Conservation (phyloP, 2,113 vertebrate species). For the Cololabis saira region DNA sequence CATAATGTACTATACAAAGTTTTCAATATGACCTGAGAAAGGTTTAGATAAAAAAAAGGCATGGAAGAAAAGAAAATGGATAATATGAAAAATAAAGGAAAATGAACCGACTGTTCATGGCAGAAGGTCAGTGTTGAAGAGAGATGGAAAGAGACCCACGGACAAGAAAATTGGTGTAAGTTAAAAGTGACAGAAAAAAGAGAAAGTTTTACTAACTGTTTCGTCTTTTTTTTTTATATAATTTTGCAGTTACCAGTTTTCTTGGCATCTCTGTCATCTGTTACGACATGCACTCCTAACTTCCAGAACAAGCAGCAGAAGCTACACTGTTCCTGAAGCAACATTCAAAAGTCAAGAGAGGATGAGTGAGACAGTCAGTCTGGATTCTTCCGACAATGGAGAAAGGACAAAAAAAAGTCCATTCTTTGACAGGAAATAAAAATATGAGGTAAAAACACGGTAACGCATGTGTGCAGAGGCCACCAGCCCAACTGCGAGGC, state of each 20-base stretch:
- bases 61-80: background rate
- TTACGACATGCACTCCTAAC: too few species aligned
- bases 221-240: background rate
- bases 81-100: slow-evolving; percentile 11
- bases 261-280: too few species aligned
- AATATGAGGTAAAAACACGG: too few species aligned
- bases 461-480: background rate
- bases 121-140: slow-evolving; percentile 27
- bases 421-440: too few species aligned
- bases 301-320: too few species aligned
- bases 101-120: background rate
- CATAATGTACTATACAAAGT: slow-evolving; percentile 9
- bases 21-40: slow-evolving; percentile 13
- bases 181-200: background rate
- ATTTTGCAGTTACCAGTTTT: background rate
- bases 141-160: slow-evolving; percentile 17
- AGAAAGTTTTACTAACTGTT: background rate
- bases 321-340: too few species aligned
- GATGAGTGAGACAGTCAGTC: too few species aligned
- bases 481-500: background rate
- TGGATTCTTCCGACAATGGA: too few species aligned
- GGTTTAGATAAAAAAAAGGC: slow-evolving; percentile 12
- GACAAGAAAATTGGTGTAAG: slow-evolving; percentile 9
- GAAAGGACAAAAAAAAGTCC: too few species aligned
- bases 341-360: too few species aligned